Percentiles rank a stretch among this genome's conserved stretches.
These are phyloP conservation scores for Oreochromis grahami DNA, from an alignment of 2,797 vertebrate species.

Conservation along the genomic window DNA sequence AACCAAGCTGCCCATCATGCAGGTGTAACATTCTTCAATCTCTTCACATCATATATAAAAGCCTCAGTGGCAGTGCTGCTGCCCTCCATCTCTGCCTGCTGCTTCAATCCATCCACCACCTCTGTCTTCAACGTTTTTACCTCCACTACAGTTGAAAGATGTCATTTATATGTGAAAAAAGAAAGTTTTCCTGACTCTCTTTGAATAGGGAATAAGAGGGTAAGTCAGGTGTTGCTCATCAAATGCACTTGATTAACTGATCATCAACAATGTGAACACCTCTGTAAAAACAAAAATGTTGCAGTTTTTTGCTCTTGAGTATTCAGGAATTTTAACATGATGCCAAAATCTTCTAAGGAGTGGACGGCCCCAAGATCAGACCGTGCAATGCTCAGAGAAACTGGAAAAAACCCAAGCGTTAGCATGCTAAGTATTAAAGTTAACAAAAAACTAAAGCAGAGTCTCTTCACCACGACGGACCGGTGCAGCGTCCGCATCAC, in stretches of 20 bases:
- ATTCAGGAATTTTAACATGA: background rate
- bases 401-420: rapidly evolving
- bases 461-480: too few relatives aligned
- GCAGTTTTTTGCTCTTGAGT: background rate
- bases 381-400: background rate
- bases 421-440: background rate
- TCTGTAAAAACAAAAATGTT: background rate
- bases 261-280: background rate
- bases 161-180: background rate
- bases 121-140: background rate
- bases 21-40: background rate
- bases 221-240: background rate
- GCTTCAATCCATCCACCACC: background rate
- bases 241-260: background rate
- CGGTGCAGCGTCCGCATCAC: too few relatives aligned
- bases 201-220: background rate
- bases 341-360: background rate
- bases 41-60: background rate
- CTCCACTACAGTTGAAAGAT: background rate
- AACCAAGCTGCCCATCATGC: background rate
- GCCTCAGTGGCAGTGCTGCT: background rate
- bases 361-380: background rate
- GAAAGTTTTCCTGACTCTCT: background rate
- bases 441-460: background rate
- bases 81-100: background rate